These are phyloP conservation scores for Spongilla lacustris DNA, from an alignment of 37 sponge, comb jelly and placozoan genomes.

Conservation along the genomic window DNA sequence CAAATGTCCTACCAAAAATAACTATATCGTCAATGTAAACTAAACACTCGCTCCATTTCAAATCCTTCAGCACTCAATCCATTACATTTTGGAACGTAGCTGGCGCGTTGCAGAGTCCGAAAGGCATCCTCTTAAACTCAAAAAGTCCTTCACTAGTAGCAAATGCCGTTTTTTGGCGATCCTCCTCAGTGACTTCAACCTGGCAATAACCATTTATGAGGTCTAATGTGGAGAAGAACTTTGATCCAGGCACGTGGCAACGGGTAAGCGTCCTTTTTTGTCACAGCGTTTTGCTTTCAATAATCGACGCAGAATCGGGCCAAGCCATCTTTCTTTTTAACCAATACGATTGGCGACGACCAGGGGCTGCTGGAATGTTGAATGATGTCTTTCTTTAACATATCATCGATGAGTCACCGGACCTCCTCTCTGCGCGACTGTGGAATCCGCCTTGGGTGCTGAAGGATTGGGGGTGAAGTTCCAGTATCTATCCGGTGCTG, in stretches of 20 bases:
- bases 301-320: conserved; percentile 73
- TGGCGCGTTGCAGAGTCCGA: conserved; percentile 47
- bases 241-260: conserved; percentile 32
- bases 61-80: conserved; percentile 19
- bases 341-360: conserved; percentile 54
- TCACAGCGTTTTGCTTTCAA: conserved; percentile 48
- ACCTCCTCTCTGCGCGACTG: conserved; percentile 33
- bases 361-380: conserved; percentile 47
- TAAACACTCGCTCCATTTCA: conserved; percentile 4
- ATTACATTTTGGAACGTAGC: conserved; percentile 41
- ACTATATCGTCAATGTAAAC: conserved; percentile 45
- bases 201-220: conserved; percentile 46
- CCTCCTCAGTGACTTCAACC: conserved; percentile 10
- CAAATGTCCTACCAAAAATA: conserved; percentile 17
- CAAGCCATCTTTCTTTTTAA: conserved; percentile 49
- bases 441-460: conserved; percentile 37
- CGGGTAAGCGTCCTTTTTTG: conserved; percentile 66
- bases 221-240: conserved; percentile 45
- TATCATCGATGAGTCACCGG: conserved; percentile 17
- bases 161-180: conserved; percentile 52
- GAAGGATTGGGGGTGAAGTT: conserved; percentile 20
- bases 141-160: conserved; percentile 34
- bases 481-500: conserved; percentile 47
- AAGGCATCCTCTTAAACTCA: conserved; percentile 57
- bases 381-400: conserved; percentile 51